A percentile compares a stretch with the other conserved stretches of the same genome.
These are phyloP conservation scores for Chelidonichthys spinosus DNA, from an alignment of 2,797 vertebrate genomes.

Conservation along the genomic window DNA sequence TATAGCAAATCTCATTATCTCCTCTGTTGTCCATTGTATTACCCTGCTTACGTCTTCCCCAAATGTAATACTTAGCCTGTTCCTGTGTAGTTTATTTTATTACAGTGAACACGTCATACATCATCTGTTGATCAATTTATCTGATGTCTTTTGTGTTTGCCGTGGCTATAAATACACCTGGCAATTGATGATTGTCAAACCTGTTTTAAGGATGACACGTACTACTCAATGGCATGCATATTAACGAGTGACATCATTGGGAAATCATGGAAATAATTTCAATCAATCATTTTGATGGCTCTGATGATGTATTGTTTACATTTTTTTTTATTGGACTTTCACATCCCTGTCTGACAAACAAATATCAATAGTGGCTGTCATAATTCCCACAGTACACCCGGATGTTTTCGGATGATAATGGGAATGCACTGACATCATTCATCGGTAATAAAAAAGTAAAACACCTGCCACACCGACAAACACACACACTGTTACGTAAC, in stretches of 20 bases:
- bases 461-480: neutral
- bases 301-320: neutral
- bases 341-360: neutral
- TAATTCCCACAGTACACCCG: neutral
- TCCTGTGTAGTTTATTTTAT: slow-evolving; percentile 7
- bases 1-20: neutral
- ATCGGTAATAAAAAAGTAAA: neutral
- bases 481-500: neutral
- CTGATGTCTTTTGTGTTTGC: neutral
- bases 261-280: neutral
- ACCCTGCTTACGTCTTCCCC: neutral
- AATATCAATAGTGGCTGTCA: neutral
- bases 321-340: neutral
- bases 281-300: no score
- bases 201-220: slow-evolving; percentile 11
- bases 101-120: neutral
- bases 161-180: neutral
- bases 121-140: neutral
- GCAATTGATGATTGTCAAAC: neutral
- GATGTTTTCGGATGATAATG: neutral
- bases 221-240: slow-evolving; percentile 1
- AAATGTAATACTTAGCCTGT: neutral
- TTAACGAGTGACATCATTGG: neutral
- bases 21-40: slow-evolving; percentile 3
- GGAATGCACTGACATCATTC: slow-evolving; percentile 20